A percentile compares a stretch with the other conserved stretches of the same genome.
Conservation (phyloP, 2,797 vertebrate genomes). For the Vireo griseus region DNA sequence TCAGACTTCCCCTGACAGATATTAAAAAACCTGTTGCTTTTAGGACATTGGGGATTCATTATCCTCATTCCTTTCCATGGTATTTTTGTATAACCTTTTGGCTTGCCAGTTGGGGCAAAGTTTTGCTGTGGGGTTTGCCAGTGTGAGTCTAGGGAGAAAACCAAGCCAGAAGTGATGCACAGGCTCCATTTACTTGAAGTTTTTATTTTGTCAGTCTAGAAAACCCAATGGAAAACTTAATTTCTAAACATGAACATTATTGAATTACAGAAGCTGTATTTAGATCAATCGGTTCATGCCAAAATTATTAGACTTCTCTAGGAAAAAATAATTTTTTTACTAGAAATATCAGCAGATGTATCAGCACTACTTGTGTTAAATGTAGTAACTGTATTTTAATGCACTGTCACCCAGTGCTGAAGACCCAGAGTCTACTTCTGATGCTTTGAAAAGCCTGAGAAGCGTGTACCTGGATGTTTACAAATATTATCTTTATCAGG, state of each 20-base stretch:
- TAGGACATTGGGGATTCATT: neutral
- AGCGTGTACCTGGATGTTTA: neutral
- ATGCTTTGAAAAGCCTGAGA: neutral
- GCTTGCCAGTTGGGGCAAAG: fast-evolving
- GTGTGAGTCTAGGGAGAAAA: neutral
- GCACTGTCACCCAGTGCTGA: neutral
- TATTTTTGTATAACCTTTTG: neutral
- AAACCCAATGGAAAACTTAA: neutral
- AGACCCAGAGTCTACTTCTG: neutral
- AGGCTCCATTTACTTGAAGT: neutral
- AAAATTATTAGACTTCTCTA: neutral
- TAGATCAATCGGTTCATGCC: neutral
- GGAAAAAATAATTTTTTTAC: neutral
- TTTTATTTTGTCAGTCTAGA: neutral
- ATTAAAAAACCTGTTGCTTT: neutral
- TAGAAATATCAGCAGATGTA: neutral
- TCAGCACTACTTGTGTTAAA: neutral
- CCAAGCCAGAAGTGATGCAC: neutral
- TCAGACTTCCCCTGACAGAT: neutral
- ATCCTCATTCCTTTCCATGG: neutral
- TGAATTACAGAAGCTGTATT: neutral
- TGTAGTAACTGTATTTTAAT: neutral
- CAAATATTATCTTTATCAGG: neutral
- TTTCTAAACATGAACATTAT: neutral
- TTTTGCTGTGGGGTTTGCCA: neutral